Base-by-base conservation (phyloP, 2,888 invertebrate species). In the Epinotia brunnichana region DNA sequence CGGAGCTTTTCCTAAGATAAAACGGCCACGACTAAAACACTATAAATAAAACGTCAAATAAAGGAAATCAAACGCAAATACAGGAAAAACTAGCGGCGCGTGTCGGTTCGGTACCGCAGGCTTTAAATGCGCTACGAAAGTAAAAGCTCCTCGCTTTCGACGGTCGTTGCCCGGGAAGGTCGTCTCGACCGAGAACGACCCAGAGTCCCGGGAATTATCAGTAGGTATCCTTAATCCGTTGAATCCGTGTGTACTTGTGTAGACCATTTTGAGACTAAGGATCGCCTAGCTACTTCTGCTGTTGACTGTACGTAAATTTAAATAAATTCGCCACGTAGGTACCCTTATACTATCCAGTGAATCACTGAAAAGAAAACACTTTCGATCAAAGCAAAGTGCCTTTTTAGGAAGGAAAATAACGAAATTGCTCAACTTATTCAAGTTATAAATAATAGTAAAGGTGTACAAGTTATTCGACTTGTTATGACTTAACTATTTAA, bases 131-230 rank as follows among this genome's bases (percentile, higher is more conserved):
- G 67, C 39, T 9, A 57, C 35, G 57, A 73, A 69, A 73, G 73
- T 73, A 73, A 78, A 82, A 82, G 78, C 79, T 79, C 80, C 79
- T 44, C 79, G 80, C 77, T 77, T 73, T 66, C 74, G 76, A 73
- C 76, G 78, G 79, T 82, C 80, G 73, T 73, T 77, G 80, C 75
- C 77, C 76, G 29, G 61, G 82, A 84, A 83, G 84, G 84, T 80
- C 82, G 54, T 29, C 21, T 15, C 54, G 21, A 3, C 21, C 54
- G 63, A 51, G 82, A 81, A 63, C 81, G n/a, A n/a, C n/a, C n/a
- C n/a, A n/a, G n/a, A n/a, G n/a, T n/a, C n/a, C n/a, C n/a, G n/a
- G n/a, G n/a, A n/a, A n/a, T n/a, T n/a, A n/a, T n/a, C n/a, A n/a
- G n/a, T n/a, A n/a, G n/a, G n/a, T n/a, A n/a, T n/a, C n/a, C n/a